Percentiles rank a stretch among this genome's conserved stretches.
phyloP scores from a whole-genome alignment of 2,888 invertebrate species.

The Heteromurus nitidus region DNA sequence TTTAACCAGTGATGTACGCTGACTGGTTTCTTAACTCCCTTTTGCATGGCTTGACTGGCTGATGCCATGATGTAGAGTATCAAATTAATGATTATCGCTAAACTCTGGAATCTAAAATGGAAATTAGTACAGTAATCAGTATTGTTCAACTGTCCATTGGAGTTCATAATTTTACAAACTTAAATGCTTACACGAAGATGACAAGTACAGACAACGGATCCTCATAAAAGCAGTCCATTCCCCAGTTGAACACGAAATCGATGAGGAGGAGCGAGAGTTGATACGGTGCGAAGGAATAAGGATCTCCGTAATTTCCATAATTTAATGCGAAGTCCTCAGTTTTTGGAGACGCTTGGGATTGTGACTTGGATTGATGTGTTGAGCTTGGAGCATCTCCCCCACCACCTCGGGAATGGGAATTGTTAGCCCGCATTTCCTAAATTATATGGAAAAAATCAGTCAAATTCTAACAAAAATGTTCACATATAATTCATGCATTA shows the following conservation, averaged over 20 bases:
- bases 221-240: conserved; percentile 63
- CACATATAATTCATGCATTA: too few species aligned
- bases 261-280: conserved; percentile 54
- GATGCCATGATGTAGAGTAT: conserved; percentile 68
- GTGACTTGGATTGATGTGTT: too few species aligned
- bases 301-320: conserved; percentile 60
- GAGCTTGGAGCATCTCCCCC: too few species aligned
- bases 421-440: too few species aligned
- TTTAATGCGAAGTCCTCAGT: conserved; percentile 17
- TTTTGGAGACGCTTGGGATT: too few species aligned
- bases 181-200: conserved; percentile 65
- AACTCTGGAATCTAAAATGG: conserved; percentile 64
- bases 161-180: neutral
- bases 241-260: conserved; percentile 66
- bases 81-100: conserved; percentile 63
- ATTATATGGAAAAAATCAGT: too few species aligned
- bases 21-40: conserved; percentile 45
- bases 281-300: conserved; percentile 57
- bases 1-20: conserved; percentile 65
- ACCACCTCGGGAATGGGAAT: too few species aligned
- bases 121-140: too few species aligned
- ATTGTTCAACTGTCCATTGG: conserved; percentile 3
- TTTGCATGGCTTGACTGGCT: conserved; percentile 69
- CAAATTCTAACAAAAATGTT: too few species aligned
- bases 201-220: conserved; percentile 66